phyloP scores from a whole-genome alignment of 2,113 vertebrate species.

The Delphinus delphis region DNA sequence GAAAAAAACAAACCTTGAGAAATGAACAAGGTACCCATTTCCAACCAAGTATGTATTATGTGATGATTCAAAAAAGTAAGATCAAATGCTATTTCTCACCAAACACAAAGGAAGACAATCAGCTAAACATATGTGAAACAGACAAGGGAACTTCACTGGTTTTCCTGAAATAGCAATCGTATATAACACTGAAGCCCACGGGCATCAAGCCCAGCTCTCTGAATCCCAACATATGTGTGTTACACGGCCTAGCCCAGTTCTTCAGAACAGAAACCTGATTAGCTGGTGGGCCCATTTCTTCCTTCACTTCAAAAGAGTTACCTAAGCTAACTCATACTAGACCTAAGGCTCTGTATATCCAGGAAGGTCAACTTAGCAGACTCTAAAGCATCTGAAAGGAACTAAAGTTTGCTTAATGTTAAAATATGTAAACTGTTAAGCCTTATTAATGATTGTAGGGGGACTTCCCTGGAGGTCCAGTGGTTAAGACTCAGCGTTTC shows the following conservation, averaged over 20 bases:
- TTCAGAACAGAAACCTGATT: constrained; percentile 50
- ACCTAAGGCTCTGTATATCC: neutral
- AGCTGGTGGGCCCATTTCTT: constrained; percentile 39
- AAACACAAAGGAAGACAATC: constrained; percentile 65
- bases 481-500: neutral
- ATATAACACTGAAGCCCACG: constrained; percentile 10
- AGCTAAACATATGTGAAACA: constrained; percentile 64
- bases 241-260: constrained; percentile 45
- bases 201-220: constrained; percentile 32
- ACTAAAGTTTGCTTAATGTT: neutral
- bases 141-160: constrained; percentile 60
- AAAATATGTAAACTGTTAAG: constrained; percentile 14
- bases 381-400: neutral
- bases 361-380: constrained; percentile 17
- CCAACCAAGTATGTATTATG: neutral
- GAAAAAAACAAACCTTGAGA: constrained; percentile 17
- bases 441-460: neutral
- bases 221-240: constrained; percentile 51
- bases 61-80: constrained; percentile 24
- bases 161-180: constrained; percentile 58
- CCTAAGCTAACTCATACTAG: neutral
- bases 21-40: constrained; percentile 15
- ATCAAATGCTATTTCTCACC: constrained; percentile 32
- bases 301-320: constrained; percentile 5
- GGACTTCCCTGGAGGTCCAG: neutral